Evolutionary conservation across 1,140 invertebrate species (phyloP).

Genomic region (Dolichoris vasculosae): DNA sequence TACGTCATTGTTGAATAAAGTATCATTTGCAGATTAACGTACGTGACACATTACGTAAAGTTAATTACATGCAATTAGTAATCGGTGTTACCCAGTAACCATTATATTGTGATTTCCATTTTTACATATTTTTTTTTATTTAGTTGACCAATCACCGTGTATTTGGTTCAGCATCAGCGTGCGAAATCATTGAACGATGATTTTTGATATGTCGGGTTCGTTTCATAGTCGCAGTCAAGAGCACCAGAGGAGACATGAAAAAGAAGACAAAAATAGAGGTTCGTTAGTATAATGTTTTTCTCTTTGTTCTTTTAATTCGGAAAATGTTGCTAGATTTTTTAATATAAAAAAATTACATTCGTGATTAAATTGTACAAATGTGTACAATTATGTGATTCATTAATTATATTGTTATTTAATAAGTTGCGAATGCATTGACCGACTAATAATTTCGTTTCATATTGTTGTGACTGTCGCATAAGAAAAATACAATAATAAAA

Average conservation of each 20-base stretch:
- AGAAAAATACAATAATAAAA: too few relatives aligned
- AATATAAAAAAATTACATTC: background rate
- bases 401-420: too few relatives aligned
- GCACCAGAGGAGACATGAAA: conserved; percentile 57
- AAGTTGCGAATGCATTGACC: too few relatives aligned
- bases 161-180: conserved; percentile 38
- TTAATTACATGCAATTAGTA: conserved; percentile 66
- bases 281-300: conserved; percentile 33
- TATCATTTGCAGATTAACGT: background rate
- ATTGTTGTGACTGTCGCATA: too few relatives aligned
- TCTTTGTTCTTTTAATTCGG: too few relatives aligned
- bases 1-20: background rate
- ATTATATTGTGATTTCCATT: conserved; percentile 50
- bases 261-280: conserved; percentile 51
- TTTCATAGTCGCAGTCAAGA: conserved; percentile 26
- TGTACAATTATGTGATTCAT: too few relatives aligned
- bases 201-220: conserved; percentile 16
- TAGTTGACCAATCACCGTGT: conserved; percentile 53
- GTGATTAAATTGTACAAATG: background rate
- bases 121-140: conserved; percentile 55
- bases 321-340: conserved; percentile 1
- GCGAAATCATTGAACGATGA: conserved; percentile 42
- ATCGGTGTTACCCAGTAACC: conserved; percentile 52
- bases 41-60: background rate
- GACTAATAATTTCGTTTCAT: too few relatives aligned